Conservation (phyloP, 2,888 invertebrate species). For the Ichneumoninae sp. region DNA sequence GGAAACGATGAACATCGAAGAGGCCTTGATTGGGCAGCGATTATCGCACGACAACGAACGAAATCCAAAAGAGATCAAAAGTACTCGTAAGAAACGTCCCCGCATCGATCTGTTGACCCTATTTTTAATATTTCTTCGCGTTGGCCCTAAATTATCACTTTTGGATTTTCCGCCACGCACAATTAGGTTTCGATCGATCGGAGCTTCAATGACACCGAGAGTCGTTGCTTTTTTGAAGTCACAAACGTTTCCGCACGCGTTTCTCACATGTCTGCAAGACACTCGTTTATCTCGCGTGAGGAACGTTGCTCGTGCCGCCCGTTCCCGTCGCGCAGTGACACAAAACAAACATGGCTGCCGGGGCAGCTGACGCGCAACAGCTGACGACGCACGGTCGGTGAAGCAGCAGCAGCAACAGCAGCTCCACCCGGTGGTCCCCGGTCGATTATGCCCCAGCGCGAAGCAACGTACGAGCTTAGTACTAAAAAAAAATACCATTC, state of each 20-base stretch:
- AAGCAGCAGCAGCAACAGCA: constrained; percentile 10
- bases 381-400: constrained; percentile 39
- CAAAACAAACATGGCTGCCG: constrained; percentile 44
- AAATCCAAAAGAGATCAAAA: neutral
- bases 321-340: constrained; percentile 14
- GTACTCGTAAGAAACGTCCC: neutral
- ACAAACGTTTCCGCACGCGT: neutral
- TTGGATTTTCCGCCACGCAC: neutral
- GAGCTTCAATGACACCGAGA: neutral
- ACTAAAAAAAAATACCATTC: neutral
- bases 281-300: neutral
- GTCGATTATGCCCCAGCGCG: neutral
- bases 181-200: neutral
- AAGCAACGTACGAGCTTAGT: neutral
- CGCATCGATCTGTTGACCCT: constrained; percentile 5
- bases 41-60: neutral
- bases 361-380: constrained; percentile 45
- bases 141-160: constrained; percentile 19
- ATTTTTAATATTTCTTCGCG: neutral
- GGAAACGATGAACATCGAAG: neutral
- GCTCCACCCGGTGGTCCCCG: neutral
- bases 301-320: neutral
- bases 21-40: neutral
- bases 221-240: neutral
- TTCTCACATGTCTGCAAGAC: neutral